Evolutionary conservation across 2,113 vertebrate species (phyloP), one percentile per base, ranked within the genome.

Genomic region (Alethe diademata): DNA sequence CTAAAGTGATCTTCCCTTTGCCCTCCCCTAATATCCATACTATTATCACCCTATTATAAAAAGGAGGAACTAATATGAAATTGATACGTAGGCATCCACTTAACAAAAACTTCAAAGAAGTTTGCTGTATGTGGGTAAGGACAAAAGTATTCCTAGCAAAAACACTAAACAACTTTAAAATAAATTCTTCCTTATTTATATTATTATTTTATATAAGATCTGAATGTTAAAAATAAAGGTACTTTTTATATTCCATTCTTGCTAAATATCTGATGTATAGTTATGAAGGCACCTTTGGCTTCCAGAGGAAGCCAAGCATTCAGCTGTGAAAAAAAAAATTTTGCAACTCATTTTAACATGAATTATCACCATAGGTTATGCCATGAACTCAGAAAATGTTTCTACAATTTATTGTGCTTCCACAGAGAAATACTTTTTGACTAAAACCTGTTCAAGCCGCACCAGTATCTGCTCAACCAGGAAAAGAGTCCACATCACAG

Each of bases 361-460:
- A 64, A 28, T 90, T 95, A 67, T 36, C 29, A 61, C 85, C 20
- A 62, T 13, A 84, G 1, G 3, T 64, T 62, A 78, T 58, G 47
- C 12, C 19, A 70, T 14, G 18, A 56, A 96, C 88, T 43, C 31
- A 78, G 40, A 57, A 92, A 95, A 76, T 25, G 6, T 71, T 92
- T 90, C 60, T 64, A 58, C 35, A 92, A n/a, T 22, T 87, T 53
- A 80, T 26, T 83, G 31, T 7, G 28, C 53, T 19, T 17, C 74
- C 38, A 78, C 31, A 94, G 70, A 95, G 56, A 86, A 93, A 86
- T 58, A 73, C 14, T 29, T 35, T 74, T 53, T 57, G 36, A 78
- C 78, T 56, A 93, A 86, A 95, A 85, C 17, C 17, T 82, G 16
- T 33, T 93, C 67, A 86, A 90, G 60, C 14, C 91, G n/a, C 33